Evolutionary conservation across 2,888 invertebrate species (phyloP), one percentile per base, ranked within the genome.

Genomic region (Rhingia rostrata): DNA sequence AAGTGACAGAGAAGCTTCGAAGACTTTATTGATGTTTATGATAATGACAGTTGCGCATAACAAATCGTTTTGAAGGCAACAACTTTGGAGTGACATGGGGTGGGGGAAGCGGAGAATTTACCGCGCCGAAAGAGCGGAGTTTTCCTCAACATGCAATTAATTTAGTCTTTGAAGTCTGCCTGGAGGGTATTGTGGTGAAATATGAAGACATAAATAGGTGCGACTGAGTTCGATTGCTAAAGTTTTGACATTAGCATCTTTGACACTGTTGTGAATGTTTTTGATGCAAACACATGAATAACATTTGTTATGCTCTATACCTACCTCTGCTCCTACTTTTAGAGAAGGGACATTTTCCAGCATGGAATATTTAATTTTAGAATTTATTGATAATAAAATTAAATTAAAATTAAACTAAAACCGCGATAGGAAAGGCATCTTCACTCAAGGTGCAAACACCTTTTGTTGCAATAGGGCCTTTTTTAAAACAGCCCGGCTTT

Each of bases 21-120:
- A 10, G 67, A 10, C n/a, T 6, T 7, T 41, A 41, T 60, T 51
- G 47, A 58, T 49, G 58, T 58, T 69, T 69, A 58, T 39, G 70
- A 49, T 47, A 51, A 51, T 22, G 60, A 70, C 70, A 49, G 70
- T 49, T 49, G 60, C 49, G 58, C 49, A 51, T 51, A 60, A 49
- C 41, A 51, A 58, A 70, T 70, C 39, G 41, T 32, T 60, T 66
- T 22, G 6, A 56, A 22, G 37, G 22, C 9, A 30, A 49, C 9
- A 32, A 30, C 30, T 22, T n/a, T 22, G 49, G 30, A 30, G 49
- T n/a, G 10, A 30, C 5, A 49, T 30, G 22, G 9, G 49, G 49
- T 7, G 49, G 49, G 2, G 14, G 49, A 10, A 4, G 22, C 9
- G 9, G 10, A 9, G 22, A n/a, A 9, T 6, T 49, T 49, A 9